A percentile compares a stretch with the other conserved stretches of the same genome.
Conservation (phyloP, 1,140 invertebrate species). For the Neodiprion fabricii region DNA sequence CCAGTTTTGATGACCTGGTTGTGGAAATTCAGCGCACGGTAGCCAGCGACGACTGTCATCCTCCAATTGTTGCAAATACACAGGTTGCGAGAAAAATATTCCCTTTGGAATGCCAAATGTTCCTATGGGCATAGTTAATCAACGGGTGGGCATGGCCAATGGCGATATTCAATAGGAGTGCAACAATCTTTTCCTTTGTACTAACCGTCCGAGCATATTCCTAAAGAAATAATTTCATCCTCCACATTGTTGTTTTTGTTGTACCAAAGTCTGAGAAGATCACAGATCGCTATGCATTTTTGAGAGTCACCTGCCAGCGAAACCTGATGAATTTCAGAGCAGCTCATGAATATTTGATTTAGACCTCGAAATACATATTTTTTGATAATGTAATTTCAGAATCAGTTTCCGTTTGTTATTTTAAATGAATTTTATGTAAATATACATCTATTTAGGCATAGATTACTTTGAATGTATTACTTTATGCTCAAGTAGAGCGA, state of each 20-base stretch:
- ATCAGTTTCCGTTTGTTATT: neutral
- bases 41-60: conserved; percentile 32
- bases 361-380: neutral
- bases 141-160: neutral
- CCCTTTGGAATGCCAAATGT: conserved; percentile 35
- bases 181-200: conserved; percentile 9
- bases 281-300: conserved; percentile 39
- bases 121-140: conserved; percentile 24
- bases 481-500: conserved; percentile 15
- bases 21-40: conserved; percentile 35
- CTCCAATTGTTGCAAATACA: conserved; percentile 27
- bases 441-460: too few species aligned
- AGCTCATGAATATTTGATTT: conserved; percentile 19
- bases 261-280: conserved; percentile 39
- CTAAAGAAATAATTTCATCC: conserved; percentile 39
- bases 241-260: conserved; percentile 17
- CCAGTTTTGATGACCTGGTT: conserved; percentile 22
- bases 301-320: conserved; percentile 31
- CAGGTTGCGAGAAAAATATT: conserved; percentile 38
- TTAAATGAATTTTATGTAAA: too few species aligned
- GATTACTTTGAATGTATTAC: conserved; percentile 19
- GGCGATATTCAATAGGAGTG: neutral
- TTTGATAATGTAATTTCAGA: neutral
- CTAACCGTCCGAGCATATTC: conserved; percentile 37
- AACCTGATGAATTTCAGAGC: conserved; percentile 25